These are phyloP conservation scores for Chrysolina oricalcia DNA, from an alignment of 2,888 invertebrate genomes.

Conservation along the genomic window DNA sequence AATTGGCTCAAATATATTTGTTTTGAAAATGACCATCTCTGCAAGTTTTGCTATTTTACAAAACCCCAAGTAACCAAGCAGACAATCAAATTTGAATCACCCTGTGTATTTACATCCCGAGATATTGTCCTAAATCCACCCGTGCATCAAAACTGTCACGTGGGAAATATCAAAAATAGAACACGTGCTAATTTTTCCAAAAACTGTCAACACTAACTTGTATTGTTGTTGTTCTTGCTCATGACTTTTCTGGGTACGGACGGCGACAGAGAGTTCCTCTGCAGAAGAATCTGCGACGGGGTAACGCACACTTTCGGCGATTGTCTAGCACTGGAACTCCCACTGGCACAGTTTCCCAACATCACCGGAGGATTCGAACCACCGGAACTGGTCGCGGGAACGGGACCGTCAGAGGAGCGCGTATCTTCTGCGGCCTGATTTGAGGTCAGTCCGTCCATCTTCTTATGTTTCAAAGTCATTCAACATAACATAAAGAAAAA, in stretches of 20 bases:
- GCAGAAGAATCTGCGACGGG: conserved; percentile 58
- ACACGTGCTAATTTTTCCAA: not conserved
- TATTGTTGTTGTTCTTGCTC: conserved; percentile 79
- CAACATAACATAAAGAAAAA: conserved; percentile 36
- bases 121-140: no score
- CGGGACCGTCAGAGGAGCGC: conserved; percentile 43
- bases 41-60: no score
- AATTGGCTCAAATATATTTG: no score
- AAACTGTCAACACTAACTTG: conserved; percentile 73
- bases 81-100: no score
- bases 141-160: not conserved
- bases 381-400: conserved; percentile 41
- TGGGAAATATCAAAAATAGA: not conserved
- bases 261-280: conserved; percentile 72
- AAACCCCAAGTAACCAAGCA: no score
- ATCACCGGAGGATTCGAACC: conserved; percentile 48
- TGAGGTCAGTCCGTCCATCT: conserved; percentile 43
- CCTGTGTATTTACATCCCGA: no score
- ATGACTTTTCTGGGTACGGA: conserved; percentile 78
- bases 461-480: conserved; percentile 23
- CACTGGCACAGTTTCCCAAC: conserved; percentile 62
- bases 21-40: no score
- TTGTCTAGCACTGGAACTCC: conserved; percentile 62
- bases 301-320: conserved; percentile 64
- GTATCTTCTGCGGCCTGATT: conserved; percentile 37